Evolutionary conservation across 2,113 vertebrate genomes (phyloP).

Genomic region (Haliaeetus leucogaster): DNA sequence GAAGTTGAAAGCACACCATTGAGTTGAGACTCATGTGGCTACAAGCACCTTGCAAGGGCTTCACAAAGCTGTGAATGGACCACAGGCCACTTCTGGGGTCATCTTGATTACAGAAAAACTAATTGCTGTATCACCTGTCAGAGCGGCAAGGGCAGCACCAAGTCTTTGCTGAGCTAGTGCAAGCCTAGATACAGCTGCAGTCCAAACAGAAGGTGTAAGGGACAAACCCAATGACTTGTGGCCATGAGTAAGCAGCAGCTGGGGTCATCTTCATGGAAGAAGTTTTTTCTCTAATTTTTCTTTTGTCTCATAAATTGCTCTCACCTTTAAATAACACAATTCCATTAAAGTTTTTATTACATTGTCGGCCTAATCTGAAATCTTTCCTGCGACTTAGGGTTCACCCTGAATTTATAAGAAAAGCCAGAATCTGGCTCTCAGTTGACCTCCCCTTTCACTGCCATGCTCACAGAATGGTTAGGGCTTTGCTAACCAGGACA

Average conservation of each 20-base stretch:
- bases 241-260: background rate
- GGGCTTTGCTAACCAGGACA: background rate
- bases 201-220: background rate
- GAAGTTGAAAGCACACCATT: rapidly evolving
- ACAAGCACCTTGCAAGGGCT: background rate
- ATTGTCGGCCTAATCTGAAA: background rate
- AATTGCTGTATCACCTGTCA: background rate
- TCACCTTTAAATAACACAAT: background rate
- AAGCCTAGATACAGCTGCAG: background rate
- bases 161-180: background rate
- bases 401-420: background rate
- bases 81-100: background rate
- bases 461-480: background rate
- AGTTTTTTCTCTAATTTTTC: background rate
- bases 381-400: background rate
- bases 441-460: background rate
- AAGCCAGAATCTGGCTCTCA: background rate
- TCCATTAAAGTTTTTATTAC: background rate
- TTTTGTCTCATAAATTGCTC: background rate
- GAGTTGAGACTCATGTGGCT: background rate
- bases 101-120: background rate
- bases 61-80: background rate
- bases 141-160: background rate
- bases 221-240: background rate
- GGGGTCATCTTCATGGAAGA: background rate